These are phyloP conservation scores for Drosophila ezoana DNA, from an alignment of 2,888 invertebrate species.

Conservation along the genomic window DNA sequence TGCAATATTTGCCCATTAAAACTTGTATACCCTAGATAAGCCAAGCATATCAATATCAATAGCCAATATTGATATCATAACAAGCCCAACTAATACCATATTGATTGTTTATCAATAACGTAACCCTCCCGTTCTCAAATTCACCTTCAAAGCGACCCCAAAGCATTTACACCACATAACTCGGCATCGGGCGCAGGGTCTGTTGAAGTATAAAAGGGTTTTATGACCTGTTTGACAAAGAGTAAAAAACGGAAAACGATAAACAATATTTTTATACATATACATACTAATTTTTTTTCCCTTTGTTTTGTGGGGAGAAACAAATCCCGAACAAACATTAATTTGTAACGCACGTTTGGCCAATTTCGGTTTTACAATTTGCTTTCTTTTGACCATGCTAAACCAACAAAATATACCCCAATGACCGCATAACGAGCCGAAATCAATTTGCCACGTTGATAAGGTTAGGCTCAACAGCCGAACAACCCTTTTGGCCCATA, in stretches of 20 bases:
- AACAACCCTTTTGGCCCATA: conserved; percentile 36
- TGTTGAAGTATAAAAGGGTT: conserved; percentile 81
- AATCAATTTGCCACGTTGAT: conserved; percentile 80
- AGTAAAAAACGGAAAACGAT: conserved; percentile 22
- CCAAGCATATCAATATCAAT: conserved; percentile 60
- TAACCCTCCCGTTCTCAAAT: conserved; percentile 34
- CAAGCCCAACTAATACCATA: conserved; percentile 76
- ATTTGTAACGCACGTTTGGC: conserved; percentile 82
- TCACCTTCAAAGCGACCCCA: conserved; percentile 26
- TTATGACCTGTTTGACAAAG: conserved; percentile 75
- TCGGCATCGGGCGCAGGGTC: conserved; percentile 61
- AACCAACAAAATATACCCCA: conserved; percentile 75
- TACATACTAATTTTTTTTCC: conserved; percentile 27
- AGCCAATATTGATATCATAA: conserved; percentile 67
- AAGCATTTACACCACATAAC: conserved; percentile 75
- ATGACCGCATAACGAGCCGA: conserved; percentile 80
- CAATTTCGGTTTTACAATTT: conserved; percentile 76
- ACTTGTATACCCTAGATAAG: conserved; percentile 7
- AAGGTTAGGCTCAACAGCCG: conserved; percentile 55
- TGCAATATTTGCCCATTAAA: not conserved
- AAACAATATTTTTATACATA: conserved; percentile 34
- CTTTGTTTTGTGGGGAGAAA: conserved; percentile 53
- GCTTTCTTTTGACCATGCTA: conserved; percentile 67
- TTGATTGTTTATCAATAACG: conserved; percentile 73
- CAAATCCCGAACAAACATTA: conserved; percentile 80